A percentile compares a stretch with the other conserved stretches of the same genome.
phyloP scores from a whole-genome alignment of 1,140 invertebrate genomes.

The Trichonephila clavipes region DNA sequence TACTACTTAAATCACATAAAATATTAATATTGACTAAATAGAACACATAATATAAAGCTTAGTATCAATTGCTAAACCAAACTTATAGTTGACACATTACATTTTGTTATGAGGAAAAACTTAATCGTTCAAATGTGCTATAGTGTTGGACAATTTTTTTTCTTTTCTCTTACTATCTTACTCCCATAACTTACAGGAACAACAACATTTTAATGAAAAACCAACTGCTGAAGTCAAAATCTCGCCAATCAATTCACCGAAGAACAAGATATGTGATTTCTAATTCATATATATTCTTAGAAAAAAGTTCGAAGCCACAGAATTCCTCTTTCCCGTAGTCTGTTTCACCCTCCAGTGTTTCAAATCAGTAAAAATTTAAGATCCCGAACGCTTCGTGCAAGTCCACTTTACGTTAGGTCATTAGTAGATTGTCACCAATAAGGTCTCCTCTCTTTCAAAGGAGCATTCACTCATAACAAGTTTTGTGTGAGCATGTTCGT shows the following conservation, averaged over 20 bases:
- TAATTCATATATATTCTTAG: background rate
- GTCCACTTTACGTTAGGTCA: background rate
- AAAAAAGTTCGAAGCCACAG: background rate
- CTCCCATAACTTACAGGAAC: background rate
- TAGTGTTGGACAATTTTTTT: background rate
- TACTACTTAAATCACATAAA: no score
- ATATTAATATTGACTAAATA: no score
- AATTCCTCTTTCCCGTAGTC: background rate
- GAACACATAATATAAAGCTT: no score
- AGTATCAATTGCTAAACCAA: no score
- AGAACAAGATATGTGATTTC: background rate
- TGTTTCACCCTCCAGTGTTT: background rate
- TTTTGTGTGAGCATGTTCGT: slow-evolving; percentile 1
- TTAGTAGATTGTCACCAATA: slow-evolving; percentile 48
- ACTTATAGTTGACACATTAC: no score
- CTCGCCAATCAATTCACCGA: background rate
- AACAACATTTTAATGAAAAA: background rate
- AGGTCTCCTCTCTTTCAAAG: background rate
- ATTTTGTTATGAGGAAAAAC: background rate
- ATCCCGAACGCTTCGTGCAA: background rate
- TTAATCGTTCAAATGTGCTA: background rate
- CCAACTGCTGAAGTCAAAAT: background rate
- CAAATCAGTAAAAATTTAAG: background rate
- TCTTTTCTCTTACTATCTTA: background rate
- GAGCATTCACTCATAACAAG: slow-evolving; percentile 4